Evolutionary conservation across 2,797 vertebrate species (phyloP).

Genomic region (Loris lydekkerianus): DNA sequence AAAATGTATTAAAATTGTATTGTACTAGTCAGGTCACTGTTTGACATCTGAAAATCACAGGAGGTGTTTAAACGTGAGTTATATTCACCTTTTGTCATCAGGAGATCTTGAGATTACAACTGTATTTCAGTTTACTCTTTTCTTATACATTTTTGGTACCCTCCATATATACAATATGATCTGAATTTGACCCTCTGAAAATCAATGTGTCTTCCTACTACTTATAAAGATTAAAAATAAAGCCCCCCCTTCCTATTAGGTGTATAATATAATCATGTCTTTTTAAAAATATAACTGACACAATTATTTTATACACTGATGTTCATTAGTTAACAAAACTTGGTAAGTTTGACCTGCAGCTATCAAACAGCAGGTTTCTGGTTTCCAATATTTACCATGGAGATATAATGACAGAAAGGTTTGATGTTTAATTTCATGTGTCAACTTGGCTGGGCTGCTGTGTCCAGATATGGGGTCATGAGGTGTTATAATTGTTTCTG

Average conservation of each 20-base stretch:
- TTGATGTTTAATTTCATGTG: background rate
- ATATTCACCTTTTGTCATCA: too few species aligned
- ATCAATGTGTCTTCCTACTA: background rate
- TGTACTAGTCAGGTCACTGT: too few species aligned
- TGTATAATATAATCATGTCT: background rate
- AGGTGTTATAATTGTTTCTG: background rate
- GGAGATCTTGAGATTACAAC: too few species aligned
- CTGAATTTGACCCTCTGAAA: constrained; percentile 38
- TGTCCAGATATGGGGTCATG: background rate
- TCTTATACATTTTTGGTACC: too few species aligned
- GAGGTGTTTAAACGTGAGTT: too few species aligned
- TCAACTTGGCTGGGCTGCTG: background rate
- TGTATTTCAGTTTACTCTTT: too few species aligned
- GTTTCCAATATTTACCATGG: background rate
- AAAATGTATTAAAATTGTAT: too few species aligned
- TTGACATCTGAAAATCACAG: too few species aligned
- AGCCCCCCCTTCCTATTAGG: background rate
- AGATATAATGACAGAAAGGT: background rate
- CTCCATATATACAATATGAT: background rate
- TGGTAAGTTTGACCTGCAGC: background rate
- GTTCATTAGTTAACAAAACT: background rate
- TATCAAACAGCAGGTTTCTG: background rate
- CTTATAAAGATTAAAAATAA: constrained; percentile 34
- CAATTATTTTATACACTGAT: background rate
- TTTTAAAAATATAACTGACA: background rate